Percentiles rank a stretch among this genome's conserved stretches.
phyloP scores from a whole-genome alignment of 2,797 vertebrate species.

The Sylvia borin region DNA sequence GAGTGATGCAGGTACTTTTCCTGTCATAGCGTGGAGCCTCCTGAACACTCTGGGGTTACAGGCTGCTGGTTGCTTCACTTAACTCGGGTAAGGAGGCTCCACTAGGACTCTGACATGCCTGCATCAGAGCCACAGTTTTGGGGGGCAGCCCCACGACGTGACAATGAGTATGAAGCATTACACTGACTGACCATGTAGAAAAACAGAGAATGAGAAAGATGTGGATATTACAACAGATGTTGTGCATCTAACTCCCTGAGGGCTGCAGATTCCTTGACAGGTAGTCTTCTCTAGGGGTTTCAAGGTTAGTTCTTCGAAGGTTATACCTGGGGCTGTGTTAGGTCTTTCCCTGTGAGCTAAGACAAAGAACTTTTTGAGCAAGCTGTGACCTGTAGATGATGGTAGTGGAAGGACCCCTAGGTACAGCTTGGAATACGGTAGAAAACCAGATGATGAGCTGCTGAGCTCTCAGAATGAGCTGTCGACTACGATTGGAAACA shows the following conservation, averaged over 20 bases:
- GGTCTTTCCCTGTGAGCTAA: background rate
- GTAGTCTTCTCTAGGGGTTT: background rate
- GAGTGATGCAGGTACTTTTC: background rate
- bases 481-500: background rate
- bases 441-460: background rate
- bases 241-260: background rate
- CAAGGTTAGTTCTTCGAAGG: background rate
- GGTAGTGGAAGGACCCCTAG: background rate
- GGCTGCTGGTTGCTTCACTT: background rate
- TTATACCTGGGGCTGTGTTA: background rate
- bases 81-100: background rate
- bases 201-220: background rate
- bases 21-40: background rate
- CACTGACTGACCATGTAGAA: background rate
- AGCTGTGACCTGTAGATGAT: background rate
- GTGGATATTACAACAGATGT: background rate
- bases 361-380: background rate
- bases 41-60: background rate
- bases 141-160: background rate
- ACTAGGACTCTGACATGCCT: background rate
- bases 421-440: background rate
- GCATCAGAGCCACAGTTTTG: background rate
- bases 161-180: accelerated
- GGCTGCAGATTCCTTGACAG: background rate
- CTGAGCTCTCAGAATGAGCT: background rate